Base-by-base conservation (phyloP, 2,797 vertebrate species). In the Percopsis omiscomaycus region DNA sequence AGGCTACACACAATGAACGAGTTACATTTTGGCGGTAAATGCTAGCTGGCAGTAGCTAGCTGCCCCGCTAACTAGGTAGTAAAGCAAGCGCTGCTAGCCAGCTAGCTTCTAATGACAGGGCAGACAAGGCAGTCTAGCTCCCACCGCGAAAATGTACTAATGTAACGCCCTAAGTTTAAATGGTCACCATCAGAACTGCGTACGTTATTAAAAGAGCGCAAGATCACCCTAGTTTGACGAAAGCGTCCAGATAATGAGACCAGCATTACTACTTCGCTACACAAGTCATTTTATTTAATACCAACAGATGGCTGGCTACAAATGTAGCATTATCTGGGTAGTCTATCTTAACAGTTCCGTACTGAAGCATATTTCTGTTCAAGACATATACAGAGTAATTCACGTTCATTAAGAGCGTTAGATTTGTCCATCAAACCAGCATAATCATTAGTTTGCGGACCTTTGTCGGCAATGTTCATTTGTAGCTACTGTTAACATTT, bases 11-110 rank as follows among this genome's bases (percentile, higher is more conserved):
- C 63, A 80, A 81, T 61, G 64, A 78, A 65, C 55, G 74, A 55
- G n/a, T 49, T 45, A 55, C 13, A 51, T 77, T 77, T 88, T 88
- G 87, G 86, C 86, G 87, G 84, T 77, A 88, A 86, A 63, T 1
- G 71, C 58, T 70, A 74, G 77, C 79, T 37, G 37, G 28, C 16
- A n/a, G 8, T 44, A 48, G 80, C 73, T 66, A 63, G 5, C 6
- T 42, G 37, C 37, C 22, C 37, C 37, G 37, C 37, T 10, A 49
- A 27, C 16, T 22, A 3, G 50, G 3, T 15, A 49, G 13, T 49
- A 8, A 42, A 42, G 48, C 5, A 11, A 15, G 14, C 48, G n/a
- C 13, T 9, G 42, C 53, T 59, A 65, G 80, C 83, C 75, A 77
- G 63, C 76, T 15, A 3, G n/a, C 32, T 13, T 16, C 14, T 16